phyloP scores from a whole-genome alignment of 2,797 vertebrate species.

The Eupleurogrammus muticus region DNA sequence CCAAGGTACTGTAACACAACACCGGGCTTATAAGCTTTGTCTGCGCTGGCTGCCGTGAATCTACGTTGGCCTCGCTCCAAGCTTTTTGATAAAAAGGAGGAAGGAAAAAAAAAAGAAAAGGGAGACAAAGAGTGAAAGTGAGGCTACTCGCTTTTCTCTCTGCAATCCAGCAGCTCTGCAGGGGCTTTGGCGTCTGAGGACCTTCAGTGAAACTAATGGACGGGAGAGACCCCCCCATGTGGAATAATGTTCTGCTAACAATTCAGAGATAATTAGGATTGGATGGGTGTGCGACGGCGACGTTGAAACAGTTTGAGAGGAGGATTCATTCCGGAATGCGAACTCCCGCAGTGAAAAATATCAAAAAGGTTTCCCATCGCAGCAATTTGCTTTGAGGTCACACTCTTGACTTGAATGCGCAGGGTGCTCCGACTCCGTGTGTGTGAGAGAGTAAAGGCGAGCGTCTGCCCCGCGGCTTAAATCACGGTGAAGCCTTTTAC shows the following conservation, averaged over 20 bases:
- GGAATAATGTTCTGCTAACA: slow-evolving; percentile 46
- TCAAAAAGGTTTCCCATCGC: not conserved
- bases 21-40: slow-evolving; percentile 65
- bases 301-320: slow-evolving; percentile 37
- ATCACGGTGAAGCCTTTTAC: slow-evolving; percentile 81
- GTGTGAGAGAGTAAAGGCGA: slow-evolving; percentile 36
- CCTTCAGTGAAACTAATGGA: slow-evolving; percentile 64
- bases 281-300: slow-evolving; percentile 22
- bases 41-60: slow-evolving; percentile 59
- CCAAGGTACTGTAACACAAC: slow-evolving; percentile 66
- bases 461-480: slow-evolving; percentile 63
- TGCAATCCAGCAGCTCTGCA: slow-evolving; percentile 65
- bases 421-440: slow-evolving; percentile 18
- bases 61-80: slow-evolving; percentile 70
- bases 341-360: slow-evolving; percentile 2
- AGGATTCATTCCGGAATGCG: slow-evolving; percentile 15
- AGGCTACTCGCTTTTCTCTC: slow-evolving; percentile 42
- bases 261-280: slow-evolving; percentile 58
- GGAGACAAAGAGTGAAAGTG: slow-evolving; percentile 62
- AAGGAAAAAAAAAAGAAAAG: slow-evolving; percentile 25
- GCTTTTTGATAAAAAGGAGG: slow-evolving; percentile 58
- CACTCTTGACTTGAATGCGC: slow-evolving; percentile 15
- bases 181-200: slow-evolving; percentile 63
- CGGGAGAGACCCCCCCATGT: slow-evolving; percentile 51
- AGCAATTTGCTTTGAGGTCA: slow-evolving; percentile 27